Base-by-base conservation (phyloP, 2,113 vertebrate species). In the Nannobrachium achirus region DNA sequence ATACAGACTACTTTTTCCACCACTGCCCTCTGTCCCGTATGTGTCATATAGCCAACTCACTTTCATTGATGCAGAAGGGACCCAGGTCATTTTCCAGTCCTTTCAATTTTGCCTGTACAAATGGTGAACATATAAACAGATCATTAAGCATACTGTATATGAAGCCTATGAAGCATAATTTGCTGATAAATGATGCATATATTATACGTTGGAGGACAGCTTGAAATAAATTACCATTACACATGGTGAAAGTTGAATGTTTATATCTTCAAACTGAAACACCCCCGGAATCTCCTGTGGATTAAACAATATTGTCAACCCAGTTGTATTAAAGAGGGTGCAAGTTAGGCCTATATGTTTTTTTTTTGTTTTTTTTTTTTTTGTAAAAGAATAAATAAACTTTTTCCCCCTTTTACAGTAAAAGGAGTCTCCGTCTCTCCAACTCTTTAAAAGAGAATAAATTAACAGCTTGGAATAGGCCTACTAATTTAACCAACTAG, bases 201-300 rank as follows among this genome's bases (percentile, higher is more conserved):
- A 11, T 20, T 2, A 66, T 10, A 25, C 2, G 25, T 0, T 9
- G 19, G 7, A 15, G 19, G 3, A 39, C 0, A 3, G 1, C 10
- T 42, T 1, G 0, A 0, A 64, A 56, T 59, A 60, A 9, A 38
- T 72, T 92, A 97, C 97, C 95, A 94, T 95, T 10, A 97, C 71
- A 1, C 96, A 98, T 10, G 94, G 76, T 14, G 89, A 92, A 6
- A 89, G 91, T 41, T 91, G 83, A 0, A 75, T 73, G 9, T 1
- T 11, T 59, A 95, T 71, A 2, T 90, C 60, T 1, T 59, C 71
- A 75, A 97, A 94, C 0, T 59, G 70, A 75, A 97, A 94, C 0
- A 80, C 83, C 0, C 81, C 90, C 0, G 0, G 59, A 14, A 14
- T 74, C 71, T 79, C 72, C 84, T 91, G 42, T 50, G 71, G 5